phyloP scores from a whole-genome alignment of 1,140 invertebrate species.

The Aricia agestis region DNA sequence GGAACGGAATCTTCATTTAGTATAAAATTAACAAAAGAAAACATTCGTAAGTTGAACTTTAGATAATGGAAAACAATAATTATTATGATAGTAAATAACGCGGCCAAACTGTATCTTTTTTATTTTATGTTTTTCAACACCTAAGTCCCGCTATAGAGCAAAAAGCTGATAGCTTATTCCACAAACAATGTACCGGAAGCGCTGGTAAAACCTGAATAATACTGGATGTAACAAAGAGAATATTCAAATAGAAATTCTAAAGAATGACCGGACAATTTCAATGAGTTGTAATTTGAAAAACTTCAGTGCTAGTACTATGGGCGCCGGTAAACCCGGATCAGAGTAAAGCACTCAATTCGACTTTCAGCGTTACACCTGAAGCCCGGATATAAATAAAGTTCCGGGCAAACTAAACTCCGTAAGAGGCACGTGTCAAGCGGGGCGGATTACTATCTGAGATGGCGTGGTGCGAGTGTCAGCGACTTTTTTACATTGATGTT shows the following conservation, averaged over 20 bases:
- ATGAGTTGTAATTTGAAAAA: conserved; percentile 15
- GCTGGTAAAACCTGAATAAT: background rate
- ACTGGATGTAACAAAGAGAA: background rate
- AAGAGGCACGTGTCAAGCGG: conserved; percentile 34
- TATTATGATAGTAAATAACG: too few species aligned
- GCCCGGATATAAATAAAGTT: conserved; percentile 33
- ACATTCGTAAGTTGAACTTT: too few species aligned
- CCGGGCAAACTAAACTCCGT: conserved; percentile 25
- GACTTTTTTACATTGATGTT: background rate
- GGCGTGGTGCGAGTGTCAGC: conserved; percentile 15
- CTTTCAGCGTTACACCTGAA: conserved; percentile 24
- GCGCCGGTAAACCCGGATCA: conserved; percentile 17
- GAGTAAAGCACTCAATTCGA: conserved; percentile 23
- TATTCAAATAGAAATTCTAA: too few species aligned
- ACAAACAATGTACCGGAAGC: too few species aligned
- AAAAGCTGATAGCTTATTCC: too few species aligned
- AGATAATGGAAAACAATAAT: too few species aligned
- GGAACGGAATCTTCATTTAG: too few species aligned
- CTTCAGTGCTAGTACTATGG: background rate
- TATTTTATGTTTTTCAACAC: too few species aligned
- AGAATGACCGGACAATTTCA: background rate
- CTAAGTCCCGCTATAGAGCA: too few species aligned
- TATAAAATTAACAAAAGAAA: too few species aligned
- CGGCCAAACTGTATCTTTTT: too few species aligned
- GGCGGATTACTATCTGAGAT: conserved; percentile 31